Evolutionary conservation across 2,113 vertebrate species (phyloP).

Genomic region (Blennius ocellaris): DNA sequence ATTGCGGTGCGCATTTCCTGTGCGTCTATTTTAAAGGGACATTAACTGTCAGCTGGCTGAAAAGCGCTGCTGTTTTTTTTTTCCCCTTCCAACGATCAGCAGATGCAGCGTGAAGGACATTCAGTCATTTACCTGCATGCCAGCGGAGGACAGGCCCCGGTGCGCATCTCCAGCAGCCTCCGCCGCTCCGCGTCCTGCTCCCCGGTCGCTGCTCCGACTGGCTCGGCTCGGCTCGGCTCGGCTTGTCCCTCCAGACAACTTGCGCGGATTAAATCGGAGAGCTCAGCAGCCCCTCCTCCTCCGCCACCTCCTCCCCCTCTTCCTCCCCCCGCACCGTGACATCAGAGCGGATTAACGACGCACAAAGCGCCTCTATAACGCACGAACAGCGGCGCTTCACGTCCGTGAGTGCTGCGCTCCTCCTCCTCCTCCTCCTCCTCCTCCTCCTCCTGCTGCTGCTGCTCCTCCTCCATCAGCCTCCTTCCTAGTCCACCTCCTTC

Average conservation of each 20-base stretch:
- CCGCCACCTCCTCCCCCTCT: constrained; percentile 58
- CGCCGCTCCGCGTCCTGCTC: constrained; percentile 14
- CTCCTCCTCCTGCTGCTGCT: no score
- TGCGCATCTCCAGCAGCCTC: constrained; percentile 37
- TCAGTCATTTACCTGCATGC: constrained; percentile 70
- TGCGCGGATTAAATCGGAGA: constrained; percentile 68
- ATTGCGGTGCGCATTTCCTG: no score
- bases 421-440: no score
- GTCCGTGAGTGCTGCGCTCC: constrained; percentile 15
- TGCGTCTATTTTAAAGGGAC: no score
- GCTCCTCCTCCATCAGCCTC: no score
- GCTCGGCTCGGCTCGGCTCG: constrained; percentile 37
- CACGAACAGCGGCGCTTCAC: constrained; percentile 23
- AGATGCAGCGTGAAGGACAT: constrained; percentile 1
- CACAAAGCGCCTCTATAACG: constrained; percentile 73
- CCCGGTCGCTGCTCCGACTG: background rate
- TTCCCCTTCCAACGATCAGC: no score
- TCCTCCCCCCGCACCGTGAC: constrained; percentile 78
- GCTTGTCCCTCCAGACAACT: constrained; percentile 55
- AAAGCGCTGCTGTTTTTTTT: no score
- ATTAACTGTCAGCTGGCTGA: no score
- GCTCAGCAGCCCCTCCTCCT: constrained; percentile 75
- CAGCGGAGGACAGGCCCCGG: constrained; percentile 55
- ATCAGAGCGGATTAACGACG: constrained; percentile 82
- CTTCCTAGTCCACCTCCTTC: no score